Conservation (phyloP, 23 tunicate genomes). For the Trididemnum nubilum region DNA sequence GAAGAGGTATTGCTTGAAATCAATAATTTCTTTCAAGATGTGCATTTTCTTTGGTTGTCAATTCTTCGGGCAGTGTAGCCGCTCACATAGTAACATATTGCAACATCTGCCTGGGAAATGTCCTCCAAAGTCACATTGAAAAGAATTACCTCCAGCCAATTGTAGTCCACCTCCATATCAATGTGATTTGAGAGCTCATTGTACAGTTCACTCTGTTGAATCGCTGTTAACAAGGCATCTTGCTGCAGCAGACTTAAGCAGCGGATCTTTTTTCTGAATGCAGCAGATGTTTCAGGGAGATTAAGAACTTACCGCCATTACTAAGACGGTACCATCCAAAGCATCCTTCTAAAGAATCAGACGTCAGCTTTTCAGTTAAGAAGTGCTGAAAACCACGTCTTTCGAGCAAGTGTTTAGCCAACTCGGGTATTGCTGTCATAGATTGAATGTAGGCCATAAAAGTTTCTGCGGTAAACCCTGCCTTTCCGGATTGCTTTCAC, state of each 20-base stretch:
- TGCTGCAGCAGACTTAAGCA: background rate
- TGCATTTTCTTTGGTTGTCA: background rate
- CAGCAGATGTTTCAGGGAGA: background rate
- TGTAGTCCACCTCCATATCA: background rate
- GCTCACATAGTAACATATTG: background rate
- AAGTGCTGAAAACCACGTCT: too few relatives aligned
- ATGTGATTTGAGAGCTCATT: background rate
- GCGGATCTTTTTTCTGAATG: background rate
- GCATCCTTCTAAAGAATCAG: background rate
- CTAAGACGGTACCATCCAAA: background rate
- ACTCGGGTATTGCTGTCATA: too few relatives aligned
- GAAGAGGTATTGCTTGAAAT: background rate
- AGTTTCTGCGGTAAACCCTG: too few relatives aligned
- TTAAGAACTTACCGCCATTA: background rate
- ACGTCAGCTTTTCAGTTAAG: too few relatives aligned
- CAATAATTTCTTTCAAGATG: background rate
- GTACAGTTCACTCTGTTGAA: background rate
- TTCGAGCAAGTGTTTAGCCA: too few relatives aligned
- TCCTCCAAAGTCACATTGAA: background rate
- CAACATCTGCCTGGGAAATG: background rate
- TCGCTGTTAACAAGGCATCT: background rate
- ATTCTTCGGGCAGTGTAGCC: background rate
- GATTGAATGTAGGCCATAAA: too few relatives aligned
- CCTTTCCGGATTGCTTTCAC: too few relatives aligned
- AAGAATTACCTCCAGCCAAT: background rate